Percentiles rank a stretch among this genome's conserved stretches.
These are phyloP conservation scores for Frankliniella fusca DNA, from an alignment of 2,888 invertebrate species.

Conservation along the genomic window DNA sequence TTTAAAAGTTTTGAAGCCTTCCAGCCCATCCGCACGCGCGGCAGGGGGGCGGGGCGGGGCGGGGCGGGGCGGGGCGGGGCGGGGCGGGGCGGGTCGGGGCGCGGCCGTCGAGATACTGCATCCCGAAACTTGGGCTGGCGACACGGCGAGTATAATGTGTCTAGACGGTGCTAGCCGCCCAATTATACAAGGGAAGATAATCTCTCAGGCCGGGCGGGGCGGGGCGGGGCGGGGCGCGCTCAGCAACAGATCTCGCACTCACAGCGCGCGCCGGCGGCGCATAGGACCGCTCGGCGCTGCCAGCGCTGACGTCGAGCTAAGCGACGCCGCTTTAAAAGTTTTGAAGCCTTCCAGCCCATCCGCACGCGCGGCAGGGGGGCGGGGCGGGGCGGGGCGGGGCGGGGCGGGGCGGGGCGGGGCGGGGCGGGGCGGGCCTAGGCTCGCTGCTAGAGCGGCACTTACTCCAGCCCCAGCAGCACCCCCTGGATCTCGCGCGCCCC, in stretches of 20 bases:
- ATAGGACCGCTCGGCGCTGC: too few relatives aligned
- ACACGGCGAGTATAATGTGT: constrained; percentile 6
- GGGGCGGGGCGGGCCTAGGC: too few relatives aligned
- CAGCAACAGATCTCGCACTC: constrained; percentile 17
- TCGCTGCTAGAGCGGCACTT: too few relatives aligned
- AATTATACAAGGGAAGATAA: constrained; percentile 19
- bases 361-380: too few relatives aligned
- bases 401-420: too few relatives aligned
- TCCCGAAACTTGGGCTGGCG: constrained; percentile 3
- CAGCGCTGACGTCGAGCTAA: not conserved
- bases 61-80: too few relatives aligned
- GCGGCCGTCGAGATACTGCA: not conserved
- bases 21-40: too few relatives aligned
- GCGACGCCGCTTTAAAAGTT: not conserved
- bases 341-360: not conserved
- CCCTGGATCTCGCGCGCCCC: too few relatives aligned
- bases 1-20: constrained; percentile 9
- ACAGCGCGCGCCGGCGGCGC: not conserved
- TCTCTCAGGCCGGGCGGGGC: not conserved
- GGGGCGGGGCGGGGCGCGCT: not conserved
- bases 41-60: too few relatives aligned
- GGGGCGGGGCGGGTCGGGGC: not conserved
- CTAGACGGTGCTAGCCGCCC: constrained; percentile 7
- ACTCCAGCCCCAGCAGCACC: too few relatives aligned
- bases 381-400: too few relatives aligned